Base-by-base conservation (phyloP, 2,113 vertebrate species). In the Albula goreensis region DNA sequence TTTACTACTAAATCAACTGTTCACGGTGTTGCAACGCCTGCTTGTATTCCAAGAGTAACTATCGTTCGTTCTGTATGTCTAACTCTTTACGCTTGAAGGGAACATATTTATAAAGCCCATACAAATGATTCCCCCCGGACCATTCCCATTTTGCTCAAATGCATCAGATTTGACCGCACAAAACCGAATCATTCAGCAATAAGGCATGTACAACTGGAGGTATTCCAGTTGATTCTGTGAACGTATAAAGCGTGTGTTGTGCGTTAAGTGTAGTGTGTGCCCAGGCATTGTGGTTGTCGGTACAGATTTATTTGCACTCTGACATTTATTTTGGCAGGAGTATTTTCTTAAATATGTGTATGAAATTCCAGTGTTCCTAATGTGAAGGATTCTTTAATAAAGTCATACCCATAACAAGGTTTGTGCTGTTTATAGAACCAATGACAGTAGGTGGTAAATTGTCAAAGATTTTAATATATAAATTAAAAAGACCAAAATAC, bases 381-480 rank as follows among this genome's bases (percentile, higher is more conserved):
- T 74, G 70, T 74, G 70, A 49, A 79, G 48, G 31, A 49, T 49
- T 25, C 17, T 5, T 79, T 12, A 79, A 79, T 79, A 49, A 79
- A 49, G 78, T 50, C 6, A 48, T 79, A 19, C 78, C 49, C 4
- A 17, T 48, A 4, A 79, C 41, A 50, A 50, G 7, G 31, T 41
- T 31, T 2, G 7, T 81, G 5, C 49, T 13, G 17, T 81, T 5
- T 6, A 13, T 53, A 17, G 12, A 81, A 12, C 79, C 79, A 78
- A 81, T 81, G 80, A 50, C 78, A 48, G 10, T 48, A 4, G 11
- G 51, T 13, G n/a, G 80, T 52, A 82, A 91, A 91, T 92, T 89
- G 78, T 91, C 88, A 88, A 90, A 91, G 89, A 90, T 94, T 95
- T 95, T 95, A 93, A 49, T 49, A 93, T 94, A 92, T 91, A 93